Conservation (phyloP, 2,797 vertebrate genomes). For the Ctenochaetus hawaiiensis region DNA sequence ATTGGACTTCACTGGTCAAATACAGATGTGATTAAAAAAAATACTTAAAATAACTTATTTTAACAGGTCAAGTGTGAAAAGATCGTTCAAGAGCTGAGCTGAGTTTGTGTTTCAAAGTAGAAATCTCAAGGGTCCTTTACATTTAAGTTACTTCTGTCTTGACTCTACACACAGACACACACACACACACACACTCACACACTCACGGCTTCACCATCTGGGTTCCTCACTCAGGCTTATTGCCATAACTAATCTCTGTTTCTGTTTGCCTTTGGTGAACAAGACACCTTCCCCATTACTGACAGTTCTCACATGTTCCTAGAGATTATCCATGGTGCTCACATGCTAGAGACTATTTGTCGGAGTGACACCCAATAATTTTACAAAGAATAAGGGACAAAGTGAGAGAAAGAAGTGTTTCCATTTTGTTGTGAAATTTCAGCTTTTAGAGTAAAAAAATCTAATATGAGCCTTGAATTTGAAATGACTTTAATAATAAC, state of each 20-base stretch:
- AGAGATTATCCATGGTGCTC: constrained; percentile 33
- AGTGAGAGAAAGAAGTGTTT: not conserved
- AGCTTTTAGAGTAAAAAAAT: constrained; percentile 14
- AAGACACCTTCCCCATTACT: constrained; percentile 42
- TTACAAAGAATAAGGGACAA: constrained; percentile 14
- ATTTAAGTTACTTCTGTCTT: constrained; percentile 23
- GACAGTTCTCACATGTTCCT: constrained; percentile 47
- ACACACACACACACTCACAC: constrained; percentile 2
- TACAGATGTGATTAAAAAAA: too few species aligned
- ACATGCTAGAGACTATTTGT: constrained; percentile 9
- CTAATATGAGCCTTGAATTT: not conserved
- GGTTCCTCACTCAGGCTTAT: constrained; percentile 50
- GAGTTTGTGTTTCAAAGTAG: constrained; percentile 30
- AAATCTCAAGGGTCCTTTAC: constrained; percentile 14
- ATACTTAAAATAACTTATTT: not conserved
- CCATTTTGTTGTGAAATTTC: constrained; percentile 13
- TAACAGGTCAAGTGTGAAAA: constrained; percentile 8
- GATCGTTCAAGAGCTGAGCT: constrained; percentile 8
- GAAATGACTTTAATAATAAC: constrained; percentile 6
- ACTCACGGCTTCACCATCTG: constrained; percentile 57
- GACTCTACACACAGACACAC: constrained; percentile 15
- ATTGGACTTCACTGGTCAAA: too few species aligned
- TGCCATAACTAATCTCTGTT: constrained; percentile 57
- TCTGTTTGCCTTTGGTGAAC: constrained; percentile 60
- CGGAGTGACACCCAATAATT: constrained; percentile 23